Evolutionary conservation across 2,888 invertebrate genomes (phyloP).

Genomic region (Pristionchus arcanus): DNA sequence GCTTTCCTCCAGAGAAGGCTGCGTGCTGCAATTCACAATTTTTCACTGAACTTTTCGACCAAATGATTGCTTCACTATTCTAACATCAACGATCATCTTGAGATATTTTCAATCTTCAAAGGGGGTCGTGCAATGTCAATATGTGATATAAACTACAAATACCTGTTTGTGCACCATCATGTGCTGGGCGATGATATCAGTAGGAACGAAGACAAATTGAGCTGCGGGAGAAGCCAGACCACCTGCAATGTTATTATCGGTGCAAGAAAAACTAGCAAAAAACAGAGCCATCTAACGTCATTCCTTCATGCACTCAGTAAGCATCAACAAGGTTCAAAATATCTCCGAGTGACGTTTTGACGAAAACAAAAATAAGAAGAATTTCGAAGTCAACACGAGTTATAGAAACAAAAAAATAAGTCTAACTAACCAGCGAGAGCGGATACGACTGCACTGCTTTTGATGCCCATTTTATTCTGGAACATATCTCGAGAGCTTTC

Average conservation of each 20-base stretch:
- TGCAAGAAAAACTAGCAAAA: not conserved
- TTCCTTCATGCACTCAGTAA: not conserved
- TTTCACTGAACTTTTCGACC: not conserved
- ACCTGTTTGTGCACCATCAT: slow-evolving; percentile 75
- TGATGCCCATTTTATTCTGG: slow-evolving; percentile 62
- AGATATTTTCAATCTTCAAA: no score
- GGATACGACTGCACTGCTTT: slow-evolving; percentile 68
- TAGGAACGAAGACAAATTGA: slow-evolving; percentile 76
- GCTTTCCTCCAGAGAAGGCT: slow-evolving; percentile 61
- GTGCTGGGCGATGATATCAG: slow-evolving; percentile 77
- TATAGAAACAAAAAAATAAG: not conserved
- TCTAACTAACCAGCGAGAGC: slow-evolving; percentile 66
- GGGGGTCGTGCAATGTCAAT: no score
- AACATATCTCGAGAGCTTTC: slow-evolving; percentile 74
- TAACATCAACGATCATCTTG: no score
- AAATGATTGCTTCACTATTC: no score
- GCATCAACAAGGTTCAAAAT: not conserved
- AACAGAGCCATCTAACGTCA: not conserved
- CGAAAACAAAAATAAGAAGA: not conserved
- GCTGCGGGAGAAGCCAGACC: slow-evolving; percentile 73
- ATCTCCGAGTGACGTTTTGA: not conserved
- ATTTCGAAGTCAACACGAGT: not conserved
- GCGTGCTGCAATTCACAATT: not conserved
- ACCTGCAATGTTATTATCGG: slow-evolving; percentile 54
- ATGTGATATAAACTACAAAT: not conserved